A percentile compares a stretch with the other conserved stretches of the same genome.
phyloP scores from a whole-genome alignment of 2,888 invertebrate genomes.

The Parnassius apollo region DNA sequence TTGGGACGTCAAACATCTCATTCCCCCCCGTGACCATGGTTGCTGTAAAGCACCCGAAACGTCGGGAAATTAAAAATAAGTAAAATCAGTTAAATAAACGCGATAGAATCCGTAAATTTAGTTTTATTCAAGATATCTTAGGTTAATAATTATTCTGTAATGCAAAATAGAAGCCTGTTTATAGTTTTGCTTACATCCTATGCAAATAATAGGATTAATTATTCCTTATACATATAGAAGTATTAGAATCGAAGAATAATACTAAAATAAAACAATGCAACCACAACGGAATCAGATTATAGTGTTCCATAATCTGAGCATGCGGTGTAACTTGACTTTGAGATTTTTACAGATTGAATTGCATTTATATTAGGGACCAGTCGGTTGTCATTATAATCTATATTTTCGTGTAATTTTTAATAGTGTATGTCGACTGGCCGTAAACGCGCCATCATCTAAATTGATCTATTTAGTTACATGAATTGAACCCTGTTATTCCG shows the following conservation, averaged over 20 bases:
- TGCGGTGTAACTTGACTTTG: too few species aligned
- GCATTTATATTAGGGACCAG: not conserved
- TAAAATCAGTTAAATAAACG: too few species aligned
- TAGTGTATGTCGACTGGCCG: not conserved
- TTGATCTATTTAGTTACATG: not conserved
- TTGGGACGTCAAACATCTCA: too few species aligned
- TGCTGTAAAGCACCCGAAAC: too few species aligned
- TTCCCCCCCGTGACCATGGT: too few species aligned
- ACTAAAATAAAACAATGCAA: not conserved
- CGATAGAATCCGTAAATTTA: too few species aligned
- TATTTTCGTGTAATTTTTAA: constrained; percentile 6
- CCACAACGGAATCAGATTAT: not conserved
- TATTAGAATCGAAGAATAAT: constrained; percentile 6
- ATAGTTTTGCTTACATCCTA: constrained; percentile 35
- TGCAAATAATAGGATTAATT: constrained; percentile 38
- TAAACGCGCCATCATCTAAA: not conserved
- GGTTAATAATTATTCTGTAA: constrained; percentile 39
- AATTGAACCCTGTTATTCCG: too few species aligned
- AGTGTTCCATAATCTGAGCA: too few species aligned
- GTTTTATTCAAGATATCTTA: constrained; percentile 18
- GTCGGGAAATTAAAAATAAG: too few species aligned
- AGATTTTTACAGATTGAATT: too few species aligned
- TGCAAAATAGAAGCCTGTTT: constrained; percentile 43
- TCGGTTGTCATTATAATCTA: constrained; percentile 14
- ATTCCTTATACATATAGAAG: constrained; percentile 13